These are phyloP conservation scores for Oikopleura albicans DNA, from an alignment of 23 tunicate species.

Conservation along the genomic window DNA sequence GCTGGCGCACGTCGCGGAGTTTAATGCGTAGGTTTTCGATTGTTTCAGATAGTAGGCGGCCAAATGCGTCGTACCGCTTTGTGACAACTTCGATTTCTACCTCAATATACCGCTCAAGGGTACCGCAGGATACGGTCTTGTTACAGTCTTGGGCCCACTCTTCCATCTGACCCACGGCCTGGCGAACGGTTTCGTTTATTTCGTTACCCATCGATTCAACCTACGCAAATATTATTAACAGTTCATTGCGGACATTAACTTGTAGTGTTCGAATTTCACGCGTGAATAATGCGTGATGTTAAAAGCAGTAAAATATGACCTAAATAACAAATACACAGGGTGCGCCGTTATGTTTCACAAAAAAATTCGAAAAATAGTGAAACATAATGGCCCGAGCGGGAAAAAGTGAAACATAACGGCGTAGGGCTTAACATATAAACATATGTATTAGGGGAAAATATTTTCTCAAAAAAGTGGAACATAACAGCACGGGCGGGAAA, in stretches of 20 bases:
- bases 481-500: too few species aligned
- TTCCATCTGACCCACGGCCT: not conserved
- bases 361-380: too few species aligned
- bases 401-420: too few species aligned
- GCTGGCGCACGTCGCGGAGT: constrained; percentile 33
- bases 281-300: too few species aligned
- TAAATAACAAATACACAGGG: too few species aligned
- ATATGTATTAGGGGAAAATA: too few species aligned
- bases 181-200: not conserved
- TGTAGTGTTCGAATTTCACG: too few species aligned
- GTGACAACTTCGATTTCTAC: constrained; percentile 24
- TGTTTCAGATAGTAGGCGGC: constrained; percentile 46
- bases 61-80: constrained; percentile 47
- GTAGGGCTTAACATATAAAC: too few species aligned
- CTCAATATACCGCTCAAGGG: not conserved
- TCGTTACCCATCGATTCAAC: not conserved
- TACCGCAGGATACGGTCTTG: not conserved
- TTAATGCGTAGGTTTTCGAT: constrained; percentile 40
- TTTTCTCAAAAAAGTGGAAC: too few species aligned
- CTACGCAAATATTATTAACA: not conserved
- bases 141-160: not conserved
- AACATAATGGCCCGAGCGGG: too few species aligned
- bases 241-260: not conserved
- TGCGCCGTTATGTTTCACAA: too few species aligned
- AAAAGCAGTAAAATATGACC: too few species aligned